These are phyloP conservation scores for Helarctos malayanus DNA, from an alignment of 2,797 vertebrate species.

Conservation along the genomic window DNA sequence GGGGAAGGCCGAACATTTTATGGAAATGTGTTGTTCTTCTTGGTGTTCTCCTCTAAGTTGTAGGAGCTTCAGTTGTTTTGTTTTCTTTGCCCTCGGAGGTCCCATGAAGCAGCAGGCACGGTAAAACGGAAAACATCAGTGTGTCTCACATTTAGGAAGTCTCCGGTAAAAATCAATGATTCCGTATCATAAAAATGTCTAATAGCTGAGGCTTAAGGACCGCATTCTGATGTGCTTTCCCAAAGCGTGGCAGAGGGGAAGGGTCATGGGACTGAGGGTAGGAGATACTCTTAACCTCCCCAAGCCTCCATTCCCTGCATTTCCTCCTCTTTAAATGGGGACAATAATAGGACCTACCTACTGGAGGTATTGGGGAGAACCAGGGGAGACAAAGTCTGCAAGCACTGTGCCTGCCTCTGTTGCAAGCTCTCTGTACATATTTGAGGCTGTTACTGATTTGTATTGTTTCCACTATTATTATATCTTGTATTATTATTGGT, in stretches of 20 bases:
- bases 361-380: not conserved
- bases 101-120: not conserved
- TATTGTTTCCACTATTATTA: not conserved
- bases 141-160: not conserved
- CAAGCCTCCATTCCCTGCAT: not conserved
- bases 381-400: not conserved
- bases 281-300: not conserved
- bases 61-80: not conserved
- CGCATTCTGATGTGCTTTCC: not conserved
- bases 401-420: not conserved
- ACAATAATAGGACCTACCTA: too few species aligned
- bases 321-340: not conserved
- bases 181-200: not conserved
- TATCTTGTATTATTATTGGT: not conserved
- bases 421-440: not conserved
- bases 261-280: not conserved
- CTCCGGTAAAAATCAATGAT: not conserved
- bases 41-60: not conserved
- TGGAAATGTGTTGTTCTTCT: not conserved
- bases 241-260: not conserved
- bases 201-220: not conserved
- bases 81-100: not conserved
- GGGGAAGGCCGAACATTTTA: not conserved
- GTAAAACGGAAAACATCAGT: not conserved
- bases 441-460: slow-evolving; percentile 14